Base-by-base conservation (phyloP, 2,797 vertebrate genomes). In the Enteromius radiatus region DNA sequence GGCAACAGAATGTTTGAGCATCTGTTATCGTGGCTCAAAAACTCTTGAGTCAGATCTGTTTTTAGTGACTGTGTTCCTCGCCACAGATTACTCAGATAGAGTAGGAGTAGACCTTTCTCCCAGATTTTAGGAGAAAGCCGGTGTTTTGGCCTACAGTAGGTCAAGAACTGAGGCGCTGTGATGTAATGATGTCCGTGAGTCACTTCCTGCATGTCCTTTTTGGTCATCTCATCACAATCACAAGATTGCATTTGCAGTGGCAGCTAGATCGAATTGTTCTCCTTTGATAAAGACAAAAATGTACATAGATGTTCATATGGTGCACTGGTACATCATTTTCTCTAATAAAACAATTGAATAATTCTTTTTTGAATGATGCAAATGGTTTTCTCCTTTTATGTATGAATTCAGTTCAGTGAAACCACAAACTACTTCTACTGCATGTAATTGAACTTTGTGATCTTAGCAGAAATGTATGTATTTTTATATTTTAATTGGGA, bases 171-270 rank as follows among this genome's bases (percentile, higher is more conserved):
- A 31, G 74, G 67, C 38, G 2, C 31, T 19, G 64, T 81, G 84
- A 84, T 67, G 68, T 81, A 88, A 83, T 65, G 26, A 36, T 45
- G n/a, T 28, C 36, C 1, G 31, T 86, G 77, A 86, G 63, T 85
- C 87, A 86, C 77, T 78, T 88, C 83, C 87, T n/a, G 71, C 54
- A 41, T 64, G 41, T 59, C 36, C 64, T 49, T 12, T 59, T 63
- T 64, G 10, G 49, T 83, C 23, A 15, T 78, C 26, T 78, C 43
- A 47, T 38, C 4, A 68, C 56, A 33, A 28, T 33, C 7, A 67
- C 33, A 69, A 59, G 52, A n/a, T n/a, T n/a, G n/a, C 36, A 28
- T 76, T 80, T 76, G 78, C n/a, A 76, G 63, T 76, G 2, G 41
- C 38, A 38, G 63, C 23, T 84, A 23, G 69, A 41, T 47, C 5